Conservation (phyloP, 2,797 vertebrate genomes). For the Corythornis leucogaster region DNA sequence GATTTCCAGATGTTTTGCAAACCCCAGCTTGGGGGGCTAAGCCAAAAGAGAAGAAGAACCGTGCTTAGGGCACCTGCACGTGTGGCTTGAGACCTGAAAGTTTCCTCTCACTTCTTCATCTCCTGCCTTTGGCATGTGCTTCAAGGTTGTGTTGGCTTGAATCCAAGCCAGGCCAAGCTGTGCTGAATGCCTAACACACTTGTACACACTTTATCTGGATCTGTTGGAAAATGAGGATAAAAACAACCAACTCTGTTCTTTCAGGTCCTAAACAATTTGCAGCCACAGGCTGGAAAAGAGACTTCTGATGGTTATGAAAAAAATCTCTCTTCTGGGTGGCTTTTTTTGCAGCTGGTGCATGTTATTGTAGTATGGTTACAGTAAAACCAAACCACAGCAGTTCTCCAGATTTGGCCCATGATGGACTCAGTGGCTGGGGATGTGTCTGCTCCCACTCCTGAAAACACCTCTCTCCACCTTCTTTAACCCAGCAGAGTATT, state of each 20-base stretch:
- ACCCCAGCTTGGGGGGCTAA: neutral
- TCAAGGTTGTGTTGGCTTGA: neutral
- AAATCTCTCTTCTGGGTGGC: neutral
- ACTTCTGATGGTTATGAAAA: neutral
- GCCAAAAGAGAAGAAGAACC: neutral
- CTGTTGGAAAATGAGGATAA: neutral
- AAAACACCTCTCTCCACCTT: neutral
- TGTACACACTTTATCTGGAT: neutral
- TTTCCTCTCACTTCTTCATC: neutral
- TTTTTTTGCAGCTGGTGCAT: neutral
- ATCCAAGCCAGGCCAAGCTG: neutral
- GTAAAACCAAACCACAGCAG: neutral
- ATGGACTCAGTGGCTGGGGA: neutral
- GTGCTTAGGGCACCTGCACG: neutral
- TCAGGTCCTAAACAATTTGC: neutral
- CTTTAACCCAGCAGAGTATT: neutral
- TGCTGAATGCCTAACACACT: rapidly evolving
- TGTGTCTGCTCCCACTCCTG: neutral
- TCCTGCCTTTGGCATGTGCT: neutral
- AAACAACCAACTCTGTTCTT: neutral
- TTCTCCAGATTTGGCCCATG: neutral
- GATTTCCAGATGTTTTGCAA: neutral
- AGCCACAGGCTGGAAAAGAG: neutral
- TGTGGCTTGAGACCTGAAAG: neutral
- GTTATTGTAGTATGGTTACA: neutral